Percentiles rank a stretch among this genome's conserved stretches.
These are phyloP conservation scores for Drosophila miranda DNA, from an alignment of 1,140 invertebrate species.

Conservation along the genomic window DNA sequence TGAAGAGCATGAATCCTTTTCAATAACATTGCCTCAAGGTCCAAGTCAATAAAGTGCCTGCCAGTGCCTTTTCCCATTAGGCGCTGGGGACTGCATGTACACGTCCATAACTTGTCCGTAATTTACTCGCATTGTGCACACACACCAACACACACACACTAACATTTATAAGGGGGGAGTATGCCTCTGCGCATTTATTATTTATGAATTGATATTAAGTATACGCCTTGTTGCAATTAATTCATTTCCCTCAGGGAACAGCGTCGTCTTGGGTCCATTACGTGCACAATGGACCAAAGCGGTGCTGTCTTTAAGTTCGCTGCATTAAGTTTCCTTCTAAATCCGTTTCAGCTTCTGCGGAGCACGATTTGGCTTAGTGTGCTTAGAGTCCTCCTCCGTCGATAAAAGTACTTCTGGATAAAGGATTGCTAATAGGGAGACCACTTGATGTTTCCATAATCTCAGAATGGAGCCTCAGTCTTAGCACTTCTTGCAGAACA, in stretches of 20 bases:
- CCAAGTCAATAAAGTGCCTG: conserved; percentile 62
- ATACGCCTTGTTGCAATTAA: conserved; percentile 69
- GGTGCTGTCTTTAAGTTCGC: conserved; percentile 24
- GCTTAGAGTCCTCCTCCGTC: not conserved
- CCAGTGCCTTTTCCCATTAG: conserved; percentile 36
- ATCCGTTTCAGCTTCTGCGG: conserved; percentile 8
- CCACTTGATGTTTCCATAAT: not conserved
- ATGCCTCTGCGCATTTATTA: conserved; percentile 56
- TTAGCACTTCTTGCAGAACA: too few species aligned
- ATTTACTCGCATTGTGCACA: conserved; percentile 1
- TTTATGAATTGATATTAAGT: conserved; percentile 75
- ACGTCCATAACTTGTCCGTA: conserved; percentile 30
- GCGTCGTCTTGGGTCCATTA: conserved; percentile 37
- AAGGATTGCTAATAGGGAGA: not conserved
- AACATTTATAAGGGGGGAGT: conserved; percentile 41
- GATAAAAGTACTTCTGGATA: not conserved
- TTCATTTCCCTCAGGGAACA: conserved; percentile 60
- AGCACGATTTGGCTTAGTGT: conserved; percentile 16
- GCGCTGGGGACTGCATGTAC: conserved; percentile 49
- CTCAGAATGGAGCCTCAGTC: too few species aligned
- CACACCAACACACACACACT: conserved; percentile 1
- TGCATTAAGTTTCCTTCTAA: conserved; percentile 20
- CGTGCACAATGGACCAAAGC: conserved; percentile 30
- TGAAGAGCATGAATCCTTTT: conserved; percentile 62
- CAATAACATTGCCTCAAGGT: conserved; percentile 58